Conservation (phyloP, 2,888 invertebrate genomes). For the Zeuzera pyrina region DNA sequence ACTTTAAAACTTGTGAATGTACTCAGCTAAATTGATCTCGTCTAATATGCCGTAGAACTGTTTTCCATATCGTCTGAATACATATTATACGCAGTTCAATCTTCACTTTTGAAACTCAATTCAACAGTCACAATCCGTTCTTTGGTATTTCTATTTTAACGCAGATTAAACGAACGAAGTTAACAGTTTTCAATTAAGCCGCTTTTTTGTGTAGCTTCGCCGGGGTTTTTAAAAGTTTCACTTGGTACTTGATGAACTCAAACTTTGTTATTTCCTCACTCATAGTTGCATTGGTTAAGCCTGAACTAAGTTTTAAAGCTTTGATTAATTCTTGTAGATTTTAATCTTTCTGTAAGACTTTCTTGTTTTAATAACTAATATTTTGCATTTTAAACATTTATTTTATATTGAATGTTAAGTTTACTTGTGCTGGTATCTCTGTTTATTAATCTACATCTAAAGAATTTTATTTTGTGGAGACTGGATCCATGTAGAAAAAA, state of each 20-base stretch:
- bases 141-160: not conserved
- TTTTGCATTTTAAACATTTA: slow-evolving; percentile 3
- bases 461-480: too few species aligned
- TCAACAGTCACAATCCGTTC: too few species aligned
- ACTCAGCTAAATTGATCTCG: too few species aligned
- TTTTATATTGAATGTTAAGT: too few species aligned
- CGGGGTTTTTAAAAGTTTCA: slow-evolving; percentile 21
- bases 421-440: too few species aligned
- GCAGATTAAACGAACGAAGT: slow-evolving; percentile 18
- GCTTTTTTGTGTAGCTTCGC: slow-evolving; percentile 22
- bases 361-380: slow-evolving; percentile 17
- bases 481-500: too few species aligned
- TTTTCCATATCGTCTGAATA: too few species aligned
- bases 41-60: too few species aligned
- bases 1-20: too few species aligned
- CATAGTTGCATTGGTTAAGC: slow-evolving; percentile 37
- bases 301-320: slow-evolving; percentile 32
- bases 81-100: too few species aligned
- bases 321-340: slow-evolving; percentile 32
- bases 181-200: slow-evolving; percentile 29
- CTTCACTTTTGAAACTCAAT: too few species aligned
- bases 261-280: slow-evolving; percentile 31
- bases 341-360: slow-evolving; percentile 18
- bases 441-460: too few species aligned
- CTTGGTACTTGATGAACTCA: slow-evolving; percentile 24